Evolutionary conservation across 2,113 vertebrate species (phyloP), one percentile per base, ranked within the genome.

Genomic region (Corythoichthys intestinalis): DNA sequence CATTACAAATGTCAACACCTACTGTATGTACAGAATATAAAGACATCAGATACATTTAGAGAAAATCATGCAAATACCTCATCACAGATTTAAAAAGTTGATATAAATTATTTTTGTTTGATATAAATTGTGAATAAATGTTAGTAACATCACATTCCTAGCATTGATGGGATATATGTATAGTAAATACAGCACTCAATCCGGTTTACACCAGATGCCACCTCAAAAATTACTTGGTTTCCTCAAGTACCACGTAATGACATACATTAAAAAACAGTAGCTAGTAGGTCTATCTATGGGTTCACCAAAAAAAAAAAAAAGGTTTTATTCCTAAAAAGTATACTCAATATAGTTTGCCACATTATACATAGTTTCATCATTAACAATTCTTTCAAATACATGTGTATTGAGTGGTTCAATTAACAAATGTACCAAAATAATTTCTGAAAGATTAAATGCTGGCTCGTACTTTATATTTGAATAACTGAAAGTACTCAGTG

Each of bases 131-230:
- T 52, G 50, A 61, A 69, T 73, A 7, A 73, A 62, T 1, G 4
- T 85, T 89, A 83, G 71, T 73, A 38, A 70, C 3, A 70, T n/a
- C 34, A 48, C 15, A 52, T 54, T 13, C 59, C 34, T 9, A 62
- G 44, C 39, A 53, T 63, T 52, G 8, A 9, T 44, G 41, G 35
- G 70, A 72, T 6, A 54, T 3, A 14, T 82, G 41, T 3, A 14
- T 82, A 38, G 71, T 67, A 78, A 78, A 82, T 72, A 78, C 85
- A 85, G 76, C 83, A 81, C 64, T 66, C 13, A n/a, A 8, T 60
- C 57, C 37, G 56, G 76, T 70, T 70, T 17, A 77, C 56, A 47
- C 44, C 7, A 65, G 35, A 34, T 14, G 37, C 48, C 13, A 4
- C 48, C 14, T 50, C 4, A 15, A 50, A 49, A 49, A 50, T 52